phyloP scores from a whole-genome alignment of 2,888 invertebrate genomes.

The Chaitophorus viminalis region DNA sequence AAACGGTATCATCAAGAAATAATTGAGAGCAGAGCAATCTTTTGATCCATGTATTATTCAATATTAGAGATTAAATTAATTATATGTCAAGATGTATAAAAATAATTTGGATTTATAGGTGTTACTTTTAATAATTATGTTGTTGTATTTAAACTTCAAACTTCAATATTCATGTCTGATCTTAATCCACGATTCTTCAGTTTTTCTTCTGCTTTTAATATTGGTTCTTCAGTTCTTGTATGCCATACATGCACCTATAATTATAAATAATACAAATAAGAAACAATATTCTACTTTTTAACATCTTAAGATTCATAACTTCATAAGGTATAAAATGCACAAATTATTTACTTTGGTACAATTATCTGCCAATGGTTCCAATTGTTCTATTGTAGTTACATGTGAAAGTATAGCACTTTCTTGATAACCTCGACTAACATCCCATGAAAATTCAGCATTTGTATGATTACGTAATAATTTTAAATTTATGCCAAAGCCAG shows the following conservation, averaged over 20 bases:
- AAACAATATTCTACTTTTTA: conserved; percentile 33
- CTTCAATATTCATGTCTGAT: conserved; percentile 74
- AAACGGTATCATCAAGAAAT: no score
- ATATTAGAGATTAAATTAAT: no score
- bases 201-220: conserved; percentile 76
- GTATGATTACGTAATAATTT: conserved; percentile 77
- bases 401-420: conserved; percentile 85
- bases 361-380: conserved; percentile 90
- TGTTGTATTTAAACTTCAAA: conserved; percentile 66
- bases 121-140: no score
- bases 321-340: background rate
- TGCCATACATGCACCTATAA: conserved; percentile 95
- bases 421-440: conserved; percentile 88
- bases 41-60: no score
- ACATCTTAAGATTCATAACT: no score
- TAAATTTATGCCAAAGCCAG: conserved; percentile 90
- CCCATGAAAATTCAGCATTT: conserved; percentile 77
- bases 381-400: conserved; percentile 74
- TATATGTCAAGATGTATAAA: no score
- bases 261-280: conserved; percentile 45
- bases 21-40: no score
- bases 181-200: conserved; percentile 70
- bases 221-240: conserved; percentile 91
- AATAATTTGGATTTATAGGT: no score
- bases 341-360: conserved; percentile 81